Conservation (phyloP, 1,140 invertebrate genomes). For the Goniozus legneri region DNA sequence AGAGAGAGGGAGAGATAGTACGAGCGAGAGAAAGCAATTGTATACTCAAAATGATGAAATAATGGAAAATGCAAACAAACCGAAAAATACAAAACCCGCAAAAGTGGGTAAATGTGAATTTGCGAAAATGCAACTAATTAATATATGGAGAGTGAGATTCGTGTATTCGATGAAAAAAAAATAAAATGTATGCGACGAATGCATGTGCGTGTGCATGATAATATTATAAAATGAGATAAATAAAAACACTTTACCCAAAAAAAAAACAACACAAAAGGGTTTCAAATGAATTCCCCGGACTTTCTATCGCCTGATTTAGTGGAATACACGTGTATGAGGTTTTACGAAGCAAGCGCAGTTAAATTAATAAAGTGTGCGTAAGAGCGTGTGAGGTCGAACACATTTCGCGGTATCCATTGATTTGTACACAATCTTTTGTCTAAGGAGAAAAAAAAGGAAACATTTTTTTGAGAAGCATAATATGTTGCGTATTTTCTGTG, state of each 20-base stretch:
- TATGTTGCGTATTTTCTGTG: slow-evolving; percentile 48
- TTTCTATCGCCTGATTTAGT: slow-evolving; percentile 19
- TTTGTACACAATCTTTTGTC: slow-evolving; percentile 60
- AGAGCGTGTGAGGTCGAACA: slow-evolving; percentile 27
- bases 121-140: background rate
- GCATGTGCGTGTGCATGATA: slow-evolving; percentile 12
- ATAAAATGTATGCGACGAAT: slow-evolving; percentile 19
- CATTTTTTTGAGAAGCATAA: slow-evolving; percentile 53
- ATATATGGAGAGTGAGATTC: background rate
- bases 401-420: slow-evolving; percentile 53
- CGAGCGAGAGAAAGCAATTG: background rate
- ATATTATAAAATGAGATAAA: background rate
- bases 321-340: no score
- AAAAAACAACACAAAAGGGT: slow-evolving; percentile 11
- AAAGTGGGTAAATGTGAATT: slow-evolving; percentile 2
- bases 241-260: slow-evolving; percentile 19
- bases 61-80: slow-evolving; percentile 10
- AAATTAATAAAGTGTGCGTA: no score
- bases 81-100: background rate
- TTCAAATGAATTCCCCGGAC: slow-evolving; percentile 13
- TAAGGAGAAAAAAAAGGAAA: slow-evolving; percentile 46
- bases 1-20: slow-evolving; percentile 1
- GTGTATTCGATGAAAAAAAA: background rate
- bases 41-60: slow-evolving; percentile 17
- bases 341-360: no score